Evolutionary conservation across 1,140 invertebrate genomes (phyloP).

Genomic region (Phocides pigmalion): DNA sequence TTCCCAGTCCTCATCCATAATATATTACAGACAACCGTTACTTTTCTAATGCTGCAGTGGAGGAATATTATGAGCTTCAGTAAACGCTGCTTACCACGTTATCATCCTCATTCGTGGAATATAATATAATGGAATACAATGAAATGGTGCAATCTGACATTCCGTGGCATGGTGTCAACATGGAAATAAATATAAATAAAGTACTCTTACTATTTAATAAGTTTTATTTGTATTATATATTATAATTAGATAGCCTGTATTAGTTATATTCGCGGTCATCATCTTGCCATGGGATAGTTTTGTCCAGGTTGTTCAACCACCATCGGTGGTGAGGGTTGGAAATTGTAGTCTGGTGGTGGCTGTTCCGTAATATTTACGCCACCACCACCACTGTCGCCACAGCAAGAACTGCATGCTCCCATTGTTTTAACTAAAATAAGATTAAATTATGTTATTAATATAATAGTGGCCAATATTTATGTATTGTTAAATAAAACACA

Average conservation of each 20-base stretch:
- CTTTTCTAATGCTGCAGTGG: too few relatives aligned
- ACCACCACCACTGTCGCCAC: slow-evolving; percentile 26
- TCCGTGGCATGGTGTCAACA: too few relatives aligned
- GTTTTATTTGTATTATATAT: slow-evolving; percentile 16
- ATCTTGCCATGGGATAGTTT: slow-evolving; percentile 40
- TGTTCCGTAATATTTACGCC: slow-evolving; percentile 31
- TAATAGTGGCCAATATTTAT: too few relatives aligned
- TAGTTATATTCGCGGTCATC: slow-evolving; percentile 8
- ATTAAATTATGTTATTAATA: not conserved
- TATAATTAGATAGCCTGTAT: not conserved
- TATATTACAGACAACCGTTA: too few relatives aligned
- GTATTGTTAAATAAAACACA: too few relatives aligned
- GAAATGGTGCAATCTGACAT: too few relatives aligned
- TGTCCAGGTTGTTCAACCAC: slow-evolving; percentile 39
- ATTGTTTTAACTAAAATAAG: slow-evolving; percentile 4
- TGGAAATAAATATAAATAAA: slow-evolving; percentile 9
- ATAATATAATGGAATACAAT: too few relatives aligned
- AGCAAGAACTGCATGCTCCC: slow-evolving; percentile 35
- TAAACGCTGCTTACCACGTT: too few relatives aligned
- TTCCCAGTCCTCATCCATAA: too few relatives aligned
- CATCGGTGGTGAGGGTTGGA: slow-evolving; percentile 5
- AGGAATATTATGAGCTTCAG: too few relatives aligned
- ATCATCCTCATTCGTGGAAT: too few relatives aligned
- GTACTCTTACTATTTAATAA: not conserved
- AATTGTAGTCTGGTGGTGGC: slow-evolving; percentile 7